Evolutionary conservation across 2,888 invertebrate species (phyloP), one percentile per base, ranked within the genome.

Genomic region (Cecidostiba fungosa): DNA sequence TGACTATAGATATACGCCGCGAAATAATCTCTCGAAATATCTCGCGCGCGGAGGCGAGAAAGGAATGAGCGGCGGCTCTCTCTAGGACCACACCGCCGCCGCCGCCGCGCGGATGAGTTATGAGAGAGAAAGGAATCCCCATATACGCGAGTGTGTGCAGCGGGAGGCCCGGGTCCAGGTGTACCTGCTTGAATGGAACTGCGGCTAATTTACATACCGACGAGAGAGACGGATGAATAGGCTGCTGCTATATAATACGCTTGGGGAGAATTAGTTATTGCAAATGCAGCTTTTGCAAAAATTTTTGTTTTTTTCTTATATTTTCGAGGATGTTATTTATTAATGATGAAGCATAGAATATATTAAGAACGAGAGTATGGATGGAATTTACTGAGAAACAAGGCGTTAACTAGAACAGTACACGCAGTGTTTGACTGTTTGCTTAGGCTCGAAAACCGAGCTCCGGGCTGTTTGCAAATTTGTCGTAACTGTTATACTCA

Each of bases 141-240:
- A 72, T 88, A 62, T 76, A 85, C 19, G 8, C 12, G 85, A 12
- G 85, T 87, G 82, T 81, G 87, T 90, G 88, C 90, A 90, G 91
- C 90, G 89, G 90, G 90, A 91, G 90, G 89, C 89, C 89, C 82
- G 16, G 54, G 88, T 88, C 91, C 91, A 91, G 90, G 90, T 91
- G 91, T 89, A 90, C 89, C 86, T 85, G 88, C 87, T 88, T 91
- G 90, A 90, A 91, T 91, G 89, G 89, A 89, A 89, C 89, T 90
- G 88, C 89, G 88, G 89, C 89, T 90, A 91, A 91, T 91, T 91
- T 91, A 89, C 91, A 91, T 91, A 91, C 91, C 89, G 88, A 50
- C 19, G 16, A 19, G 78, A 54, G 72, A 66, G 78, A 62, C 32
- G 29, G 73, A 69, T 62, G 47, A 59, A 72, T 36, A 10, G 23